These are phyloP conservation scores for Stictonetta naevosa DNA, from an alignment of 2,113 vertebrate species.

Conservation along the genomic window DNA sequence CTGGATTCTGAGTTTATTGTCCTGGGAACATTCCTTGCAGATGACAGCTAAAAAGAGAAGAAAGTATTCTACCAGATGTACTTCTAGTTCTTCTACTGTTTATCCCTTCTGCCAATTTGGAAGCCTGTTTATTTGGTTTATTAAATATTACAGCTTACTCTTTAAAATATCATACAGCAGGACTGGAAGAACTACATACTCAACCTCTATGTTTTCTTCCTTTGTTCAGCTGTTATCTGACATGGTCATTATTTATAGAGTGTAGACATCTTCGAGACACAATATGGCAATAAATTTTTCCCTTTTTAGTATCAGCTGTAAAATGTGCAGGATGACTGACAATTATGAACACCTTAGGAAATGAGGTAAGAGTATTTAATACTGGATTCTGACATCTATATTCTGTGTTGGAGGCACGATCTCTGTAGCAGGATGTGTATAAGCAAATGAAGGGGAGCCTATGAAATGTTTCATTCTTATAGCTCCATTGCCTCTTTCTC, in stretches of 20 bases:
- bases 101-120: constrained; percentile 3
- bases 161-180: background rate
- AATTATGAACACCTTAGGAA: background rate
- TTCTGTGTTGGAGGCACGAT: background rate
- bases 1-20: background rate
- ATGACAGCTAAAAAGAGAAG: background rate
- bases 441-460: background rate
- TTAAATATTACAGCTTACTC: background rate
- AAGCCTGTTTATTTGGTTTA: constrained; percentile 1
- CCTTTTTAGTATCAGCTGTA: background rate
- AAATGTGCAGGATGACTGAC: background rate
- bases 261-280: background rate
- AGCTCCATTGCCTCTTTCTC: background rate
- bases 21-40: constrained; percentile 38
- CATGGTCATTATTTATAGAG: background rate
- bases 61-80: constrained; percentile 28
- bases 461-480: background rate
- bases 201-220: background rate
- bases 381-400: background rate
- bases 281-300: background rate
- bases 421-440: background rate
- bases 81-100: background rate
- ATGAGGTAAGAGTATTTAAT: background rate
- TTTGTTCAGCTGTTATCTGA: background rate
- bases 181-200: background rate